A percentile compares a stretch with the other conserved stretches of the same genome.
Conservation (phyloP, 1,140 invertebrate species). For the Saccostrea echinata region DNA sequence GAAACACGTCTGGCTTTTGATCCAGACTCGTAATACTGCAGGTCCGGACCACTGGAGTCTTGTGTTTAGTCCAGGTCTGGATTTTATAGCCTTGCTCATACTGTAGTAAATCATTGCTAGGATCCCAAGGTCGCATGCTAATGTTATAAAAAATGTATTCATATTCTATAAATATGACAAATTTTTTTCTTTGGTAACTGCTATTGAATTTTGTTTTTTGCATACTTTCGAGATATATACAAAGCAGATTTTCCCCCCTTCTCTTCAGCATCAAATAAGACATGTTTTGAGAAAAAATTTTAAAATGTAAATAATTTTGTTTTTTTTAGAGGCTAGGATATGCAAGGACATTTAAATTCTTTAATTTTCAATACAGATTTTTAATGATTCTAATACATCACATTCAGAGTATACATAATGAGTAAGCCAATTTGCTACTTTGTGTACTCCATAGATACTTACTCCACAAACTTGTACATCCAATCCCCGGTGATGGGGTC, state of each 20-base stretch:
- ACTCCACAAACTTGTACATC: conserved; percentile 87
- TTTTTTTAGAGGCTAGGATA: no score
- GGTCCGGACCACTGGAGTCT: conserved; percentile 84
- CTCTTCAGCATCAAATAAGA: no score
- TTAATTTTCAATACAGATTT: no score
- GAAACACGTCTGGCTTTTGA: conserved; percentile 55
- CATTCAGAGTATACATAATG: no score
- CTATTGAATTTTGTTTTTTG: no score
- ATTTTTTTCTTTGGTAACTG: no score
- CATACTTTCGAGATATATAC: no score
- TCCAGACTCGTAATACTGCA: conserved; percentile 75
- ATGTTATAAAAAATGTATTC: conserved; percentile 46
- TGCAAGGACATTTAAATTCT: no score
- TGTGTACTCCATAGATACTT: conserved; percentile 56
- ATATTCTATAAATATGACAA: no score
- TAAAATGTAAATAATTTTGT: no score
- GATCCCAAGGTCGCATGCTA: conserved; percentile 88
- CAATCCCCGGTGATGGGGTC: conserved; percentile 86
- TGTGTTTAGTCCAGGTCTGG: conserved; percentile 87
- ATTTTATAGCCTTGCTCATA: conserved; percentile 88
- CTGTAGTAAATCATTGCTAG: conserved; percentile 89
- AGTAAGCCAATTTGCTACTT: not conserved
- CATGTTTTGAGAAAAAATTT: not conserved
- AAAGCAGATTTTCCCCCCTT: no score
- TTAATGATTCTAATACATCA: no score